Evolutionary conservation across 2,113 vertebrate genomes (phyloP), one percentile per base, ranked within the genome.

Genomic region (Zosterops borbonicus): DNA sequence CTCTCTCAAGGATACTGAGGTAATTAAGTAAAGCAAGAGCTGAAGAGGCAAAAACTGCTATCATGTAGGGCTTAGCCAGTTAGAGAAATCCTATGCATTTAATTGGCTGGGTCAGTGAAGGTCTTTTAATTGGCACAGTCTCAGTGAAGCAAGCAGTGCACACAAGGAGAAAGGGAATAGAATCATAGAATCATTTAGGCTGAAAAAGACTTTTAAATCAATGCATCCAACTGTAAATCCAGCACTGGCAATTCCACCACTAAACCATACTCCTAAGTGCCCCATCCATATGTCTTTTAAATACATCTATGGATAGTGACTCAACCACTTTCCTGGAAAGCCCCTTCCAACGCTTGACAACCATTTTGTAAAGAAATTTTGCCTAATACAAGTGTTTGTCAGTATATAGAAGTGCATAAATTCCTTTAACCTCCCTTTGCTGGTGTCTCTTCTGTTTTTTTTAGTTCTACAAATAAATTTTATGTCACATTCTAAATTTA

Each of bases 231-330:
- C 7, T 41, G 3, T 35, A 28, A 65, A 69, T 29, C 8, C 6
- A 52, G 16, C 44, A 25, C 35, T 74, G 23, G 5, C 24, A 67
- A 63, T 4, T 37, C 20, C 13, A 41, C 7, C 23, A 20, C 17
- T 68, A 80, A 91, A 46, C 9, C 12, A 9, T 19, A 4, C 9
- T 37, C 14, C 7, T 44, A 27, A 70, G 9, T 3, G 1, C 15
- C 14, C 24, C 9, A 37, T 53, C 35, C 31, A n/a, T 9, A 7
- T 0, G 2, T 35, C 20, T 52, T 62, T 73, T 39, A 60, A 75
- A 49, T 33, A 42, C 0, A 0, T 64, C 9, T 12, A 46, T 25
- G 5, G 8, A 41, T 41, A 20, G 5, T 19, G 17, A 55, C 23
- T 47, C 7, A 5, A 13, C 7, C 27, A 12, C 12, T 35, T 82